Percentiles rank a stretch among this genome's conserved stretches.
These are phyloP conservation scores for Palloptera scutellata DNA, from an alignment of 2,888 invertebrate species.

Conservation along the genomic window DNA sequence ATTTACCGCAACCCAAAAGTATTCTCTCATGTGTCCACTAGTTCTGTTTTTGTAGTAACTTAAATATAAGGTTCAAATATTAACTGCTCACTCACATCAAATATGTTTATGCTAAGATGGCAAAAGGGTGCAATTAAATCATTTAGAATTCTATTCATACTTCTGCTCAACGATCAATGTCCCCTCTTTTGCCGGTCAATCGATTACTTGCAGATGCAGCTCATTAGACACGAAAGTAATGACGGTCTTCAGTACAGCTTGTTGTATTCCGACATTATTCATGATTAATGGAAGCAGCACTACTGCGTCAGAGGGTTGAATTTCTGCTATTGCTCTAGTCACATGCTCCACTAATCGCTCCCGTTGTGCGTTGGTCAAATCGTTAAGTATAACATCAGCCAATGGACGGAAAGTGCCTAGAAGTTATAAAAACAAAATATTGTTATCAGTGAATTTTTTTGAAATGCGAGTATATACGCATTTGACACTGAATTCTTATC, in stretches of 20 bases:
- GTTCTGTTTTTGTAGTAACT: too few species aligned
- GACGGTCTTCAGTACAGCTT: constrained; percentile 54
- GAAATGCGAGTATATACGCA: background rate
- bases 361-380: constrained; percentile 54
- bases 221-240: constrained; percentile 58
- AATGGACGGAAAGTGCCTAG: constrained; percentile 58
- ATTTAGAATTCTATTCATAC: too few species aligned
- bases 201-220: constrained; percentile 55
- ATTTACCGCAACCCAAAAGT: too few species aligned
- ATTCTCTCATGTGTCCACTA: too few species aligned
- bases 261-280: constrained; percentile 53
- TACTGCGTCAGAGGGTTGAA: constrained; percentile 55
- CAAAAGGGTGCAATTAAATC: too few species aligned
- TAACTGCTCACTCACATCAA: too few species aligned
- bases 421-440: constrained; percentile 14
- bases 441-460: too few species aligned
- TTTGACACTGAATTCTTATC: background rate
- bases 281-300: constrained; percentile 55
- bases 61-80: too few species aligned
- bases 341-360: constrained; percentile 55
- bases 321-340: constrained; percentile 51
- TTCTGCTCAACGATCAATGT: background rate
- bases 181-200: constrained; percentile 43
- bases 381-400: constrained; percentile 60
- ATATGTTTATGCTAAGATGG: too few species aligned